These are phyloP conservation scores for Macroglossus sobrinus DNA, from an alignment of 2,113 vertebrate species.

Conservation along the genomic window DNA sequence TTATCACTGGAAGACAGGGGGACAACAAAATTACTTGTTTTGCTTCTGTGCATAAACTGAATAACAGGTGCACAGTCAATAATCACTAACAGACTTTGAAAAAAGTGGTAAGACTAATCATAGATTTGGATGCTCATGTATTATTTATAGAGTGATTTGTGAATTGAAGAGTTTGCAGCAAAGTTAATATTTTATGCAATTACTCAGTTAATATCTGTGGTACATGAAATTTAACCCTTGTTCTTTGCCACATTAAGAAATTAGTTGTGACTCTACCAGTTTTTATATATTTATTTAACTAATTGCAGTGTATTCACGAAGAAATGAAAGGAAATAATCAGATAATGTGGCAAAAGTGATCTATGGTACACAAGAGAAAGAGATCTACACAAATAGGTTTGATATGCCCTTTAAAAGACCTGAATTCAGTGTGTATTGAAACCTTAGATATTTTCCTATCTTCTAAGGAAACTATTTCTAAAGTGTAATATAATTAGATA, in stretches of 20 bases:
- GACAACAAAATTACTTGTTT: neutral
- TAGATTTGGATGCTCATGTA: neutral
- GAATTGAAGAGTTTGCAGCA: neutral
- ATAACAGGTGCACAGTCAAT: neutral
- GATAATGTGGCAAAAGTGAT: neutral
- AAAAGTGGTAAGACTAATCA: neutral
- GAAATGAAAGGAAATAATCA: neutral
- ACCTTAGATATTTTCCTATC: neutral
- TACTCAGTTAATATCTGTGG: neutral
- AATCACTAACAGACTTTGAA: neutral
- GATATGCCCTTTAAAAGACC: neutral
- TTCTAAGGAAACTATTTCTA: neutral
- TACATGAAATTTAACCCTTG: neutral
- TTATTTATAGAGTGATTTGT: neutral
- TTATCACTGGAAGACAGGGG: neutral
- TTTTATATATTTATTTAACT: neutral
- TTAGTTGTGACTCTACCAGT: neutral
- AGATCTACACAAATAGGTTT: neutral
- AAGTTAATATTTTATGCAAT: neutral
- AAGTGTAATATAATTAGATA: neutral
- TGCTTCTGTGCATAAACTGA: neutral
- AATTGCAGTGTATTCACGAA: neutral
- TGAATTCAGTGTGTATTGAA: neutral
- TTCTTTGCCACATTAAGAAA: neutral
- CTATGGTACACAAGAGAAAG: neutral